Base-by-base conservation (phyloP, 2,113 vertebrate genomes). In the Dasypus novemcinctus region DNA sequence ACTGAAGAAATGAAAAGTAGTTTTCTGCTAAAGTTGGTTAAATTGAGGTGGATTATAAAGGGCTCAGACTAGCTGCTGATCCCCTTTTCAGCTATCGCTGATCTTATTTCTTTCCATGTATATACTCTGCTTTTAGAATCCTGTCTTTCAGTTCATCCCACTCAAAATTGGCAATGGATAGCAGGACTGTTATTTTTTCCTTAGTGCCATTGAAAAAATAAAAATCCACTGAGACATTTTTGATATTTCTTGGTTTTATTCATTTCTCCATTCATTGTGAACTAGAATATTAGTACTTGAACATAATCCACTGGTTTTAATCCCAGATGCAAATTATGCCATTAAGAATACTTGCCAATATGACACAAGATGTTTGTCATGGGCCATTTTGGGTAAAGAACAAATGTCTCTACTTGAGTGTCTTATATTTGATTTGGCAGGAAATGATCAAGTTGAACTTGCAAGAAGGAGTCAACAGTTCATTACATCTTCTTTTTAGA, bases 1-100 rank as follows among this genome's bases (percentile, higher is more conserved):
- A 1, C 33, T 0, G 13, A 23, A 17, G 80, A 59, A 4, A 4
- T 5, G 1, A 5, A 5, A 27, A 52, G 20, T 4, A 0, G 2
- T 1, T 14, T 38, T 36, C 7, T 21, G 46, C 21, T 3, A 1
- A 1, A 9, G 2, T 2, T 4, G 33, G 79, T 11, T 31, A 23
- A 38, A 87, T 29, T 0, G 57, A 38, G 27, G 38, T 61, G 91
- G 25, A 36, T 9, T 33, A 21, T 14, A 49, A 5, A 46, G 63
- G 69, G 13, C 49, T 21, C 4, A 1, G 23, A 5, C 25, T 7
- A 33, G 36, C 52, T 63, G 71, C 66, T 13, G 57, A 13, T 4
- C 13, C 13, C 66, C 20, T 75, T 43, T 68, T 90, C n/a, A 41
- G 81, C 95, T 49, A 59, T n/a, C 46, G 2, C 41, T 38, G 54